These are phyloP conservation scores for Lutraria rhynchaena DNA, from an alignment of 1,140 invertebrate genomes.

Conservation along the genomic window DNA sequence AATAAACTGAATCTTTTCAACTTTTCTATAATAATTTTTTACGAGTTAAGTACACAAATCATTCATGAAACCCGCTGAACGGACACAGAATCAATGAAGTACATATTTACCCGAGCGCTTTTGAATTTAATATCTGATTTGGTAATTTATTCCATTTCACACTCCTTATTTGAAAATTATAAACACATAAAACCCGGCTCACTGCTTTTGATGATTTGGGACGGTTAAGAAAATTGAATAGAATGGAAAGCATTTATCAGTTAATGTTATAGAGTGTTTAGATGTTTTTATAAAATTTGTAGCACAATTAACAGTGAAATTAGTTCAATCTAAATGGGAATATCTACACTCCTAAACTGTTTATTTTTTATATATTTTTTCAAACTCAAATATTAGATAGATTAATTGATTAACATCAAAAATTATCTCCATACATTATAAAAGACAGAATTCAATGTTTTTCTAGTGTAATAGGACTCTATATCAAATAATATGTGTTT, in stretches of 20 bases:
- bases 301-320: background rate
- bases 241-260: slow-evolving; percentile 54
- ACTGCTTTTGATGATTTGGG: slow-evolving; percentile 49
- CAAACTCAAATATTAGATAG: no score
- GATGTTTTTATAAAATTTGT: slow-evolving; percentile 21
- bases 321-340: no score
- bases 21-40: slow-evolving; percentile 24
- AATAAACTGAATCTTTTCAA: slow-evolving; percentile 51
- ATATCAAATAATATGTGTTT: no score
- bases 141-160: slow-evolving; percentile 57
- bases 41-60: slow-evolving; percentile 30
- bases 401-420: no score
- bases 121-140: slow-evolving; percentile 61
- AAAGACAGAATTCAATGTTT: no score
- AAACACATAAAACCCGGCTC: slow-evolving; percentile 53
- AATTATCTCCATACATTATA: no score
- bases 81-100: slow-evolving; percentile 37
- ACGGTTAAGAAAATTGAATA: slow-evolving; percentile 30
- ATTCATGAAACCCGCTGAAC: background rate
- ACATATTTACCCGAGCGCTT: slow-evolving; percentile 55
- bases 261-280: slow-evolving; percentile 4
- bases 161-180: slow-evolving; percentile 56
- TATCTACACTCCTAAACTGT: no score
- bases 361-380: no score
- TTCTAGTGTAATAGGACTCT: no score